Percentiles rank a stretch among this genome's conserved stretches.
These are phyloP conservation scores for Chaetops frenatus DNA, from an alignment of 2,113 vertebrate species.

Conservation along the genomic window DNA sequence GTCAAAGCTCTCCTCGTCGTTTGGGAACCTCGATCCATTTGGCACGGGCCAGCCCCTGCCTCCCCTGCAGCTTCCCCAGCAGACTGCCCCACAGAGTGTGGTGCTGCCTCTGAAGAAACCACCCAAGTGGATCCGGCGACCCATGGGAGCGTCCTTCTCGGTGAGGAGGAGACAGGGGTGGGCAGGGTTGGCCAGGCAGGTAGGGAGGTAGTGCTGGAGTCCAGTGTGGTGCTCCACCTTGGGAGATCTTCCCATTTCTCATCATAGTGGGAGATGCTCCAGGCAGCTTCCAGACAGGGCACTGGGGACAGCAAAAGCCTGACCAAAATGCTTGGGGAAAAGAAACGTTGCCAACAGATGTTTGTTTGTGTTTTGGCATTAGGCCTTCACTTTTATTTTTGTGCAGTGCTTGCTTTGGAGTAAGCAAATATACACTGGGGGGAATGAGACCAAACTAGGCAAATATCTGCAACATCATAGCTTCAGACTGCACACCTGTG, in stretches of 20 bases:
- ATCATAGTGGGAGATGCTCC: accelerated
- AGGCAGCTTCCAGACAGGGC: neutral
- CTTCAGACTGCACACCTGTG: neutral
- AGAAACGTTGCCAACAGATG: neutral
- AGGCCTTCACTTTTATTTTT: neutral
- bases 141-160: slow-evolving; percentile 90
- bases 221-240: neutral
- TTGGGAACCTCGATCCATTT: slow-evolving; percentile 92
- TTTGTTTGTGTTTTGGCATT: neutral
- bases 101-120: slow-evolving; percentile 90
- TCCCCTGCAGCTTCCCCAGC: slow-evolving; percentile 86
- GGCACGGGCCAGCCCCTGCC: slow-evolving; percentile 88
- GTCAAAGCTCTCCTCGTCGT: slow-evolving; percentile 85
- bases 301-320: neutral
- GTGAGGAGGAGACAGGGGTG: slow-evolving; percentile 66
- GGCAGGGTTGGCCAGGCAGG: neutral
- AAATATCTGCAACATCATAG: neutral
- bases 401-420: neutral
- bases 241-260: neutral
- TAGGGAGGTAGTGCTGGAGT: neutral
- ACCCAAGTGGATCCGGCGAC: slow-evolving; percentile 90
- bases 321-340: neutral
- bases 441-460: neutral
- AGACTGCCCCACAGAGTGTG: slow-evolving; percentile 52
- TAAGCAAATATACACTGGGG: accelerated